phyloP scores from a whole-genome alignment of 2,797 vertebrate species.

The Girardinus metallicus region DNA sequence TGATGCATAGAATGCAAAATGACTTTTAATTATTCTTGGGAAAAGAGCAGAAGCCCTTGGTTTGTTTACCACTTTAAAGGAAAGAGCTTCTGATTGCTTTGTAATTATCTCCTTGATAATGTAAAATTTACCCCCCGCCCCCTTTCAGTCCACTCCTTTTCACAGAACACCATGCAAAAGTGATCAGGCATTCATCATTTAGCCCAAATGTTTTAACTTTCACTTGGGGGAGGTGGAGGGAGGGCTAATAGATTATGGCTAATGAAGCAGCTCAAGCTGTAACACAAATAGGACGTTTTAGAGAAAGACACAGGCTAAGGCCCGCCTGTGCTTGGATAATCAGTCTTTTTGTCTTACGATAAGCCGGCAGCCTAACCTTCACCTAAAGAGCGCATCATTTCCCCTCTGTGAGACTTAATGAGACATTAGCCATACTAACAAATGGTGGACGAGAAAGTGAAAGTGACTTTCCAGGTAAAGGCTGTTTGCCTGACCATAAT shows the following conservation, averaged over 20 bases:
- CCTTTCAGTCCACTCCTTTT: slow-evolving; percentile 54
- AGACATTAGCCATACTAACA: slow-evolving; percentile 78
- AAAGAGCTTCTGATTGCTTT: slow-evolving; percentile 80
- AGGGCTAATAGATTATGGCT: slow-evolving; percentile 73
- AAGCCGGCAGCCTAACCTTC: slow-evolving; percentile 74
- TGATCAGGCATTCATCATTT: slow-evolving; percentile 73
- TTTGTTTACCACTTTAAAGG: slow-evolving; percentile 78
- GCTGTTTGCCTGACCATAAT: slow-evolving; percentile 72
- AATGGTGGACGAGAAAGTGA: slow-evolving; percentile 72
- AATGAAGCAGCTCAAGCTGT: slow-evolving; percentile 71
- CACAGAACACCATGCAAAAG: slow-evolving; percentile 51
- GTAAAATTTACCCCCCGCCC: slow-evolving; percentile 63
- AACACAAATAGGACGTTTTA: slow-evolving; percentile 73
- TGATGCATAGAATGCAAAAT: slow-evolving; percentile 70
- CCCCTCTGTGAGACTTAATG: slow-evolving; percentile 75
- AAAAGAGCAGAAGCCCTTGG: slow-evolving; percentile 73
- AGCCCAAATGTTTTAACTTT: slow-evolving; percentile 75
- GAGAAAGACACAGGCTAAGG: slow-evolving; percentile 58
- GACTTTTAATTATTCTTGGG: slow-evolving; percentile 77
- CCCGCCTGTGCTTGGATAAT: slow-evolving; percentile 55
- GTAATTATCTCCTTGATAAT: slow-evolving; percentile 79
- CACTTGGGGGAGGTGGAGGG: slow-evolving; percentile 61
- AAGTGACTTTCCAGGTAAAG: slow-evolving; percentile 80
- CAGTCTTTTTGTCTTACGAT: slow-evolving; percentile 71
- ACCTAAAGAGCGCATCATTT: slow-evolving; percentile 75